Base-by-base conservation (phyloP, 2,113 vertebrate species). In the Theropithecus gelada region DNA sequence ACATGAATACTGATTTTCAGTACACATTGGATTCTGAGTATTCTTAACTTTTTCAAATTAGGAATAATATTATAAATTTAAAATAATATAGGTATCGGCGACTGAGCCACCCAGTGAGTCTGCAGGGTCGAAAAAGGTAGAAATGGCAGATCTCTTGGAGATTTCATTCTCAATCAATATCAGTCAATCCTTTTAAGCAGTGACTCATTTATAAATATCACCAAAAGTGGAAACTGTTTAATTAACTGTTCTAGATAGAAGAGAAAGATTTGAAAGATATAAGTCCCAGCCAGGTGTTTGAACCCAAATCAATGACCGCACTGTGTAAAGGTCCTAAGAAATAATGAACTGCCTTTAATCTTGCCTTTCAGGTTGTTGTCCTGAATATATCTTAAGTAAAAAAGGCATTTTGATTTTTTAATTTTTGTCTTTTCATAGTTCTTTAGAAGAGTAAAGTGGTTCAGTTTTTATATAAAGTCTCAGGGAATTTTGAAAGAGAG, bases 171-270 rank as follows among this genome's bases (percentile, higher is more conserved):
- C 92, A 97, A 68, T 98, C 98, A 98, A 97, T 76, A 90, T 75
- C 87, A 92, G 40, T 85, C 89, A 96, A 80, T 97, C 95, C 83
- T 94, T 59, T 98, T 97, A 80, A 20, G 73, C 88, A 64, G 38
- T 93, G 35, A 94, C 78, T 98, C 2, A 25, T 97, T 97, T 96
- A 87, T 98, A 98, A 98, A 97, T 97, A 97, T 82, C 94, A 90
- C 66, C 61, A 66, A 40, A 97, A 98, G 61, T 64, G 66, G 52
- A 72, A 97, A 94, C 13, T 83, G 38, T 95, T 97, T 98, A 97
- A 97, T 97, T 89, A 92, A 27, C 93, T 96, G 86, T 96, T 96
- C 55, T 87, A 1, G 2, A 87, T 45, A 80, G 38, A 8, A 89
- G 80, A 90, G 48, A 88, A 97, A 90, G 32, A 52, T 83, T 48